Conservation (phyloP, 2,888 invertebrate genomes). For the Agrochola lota region DNA sequence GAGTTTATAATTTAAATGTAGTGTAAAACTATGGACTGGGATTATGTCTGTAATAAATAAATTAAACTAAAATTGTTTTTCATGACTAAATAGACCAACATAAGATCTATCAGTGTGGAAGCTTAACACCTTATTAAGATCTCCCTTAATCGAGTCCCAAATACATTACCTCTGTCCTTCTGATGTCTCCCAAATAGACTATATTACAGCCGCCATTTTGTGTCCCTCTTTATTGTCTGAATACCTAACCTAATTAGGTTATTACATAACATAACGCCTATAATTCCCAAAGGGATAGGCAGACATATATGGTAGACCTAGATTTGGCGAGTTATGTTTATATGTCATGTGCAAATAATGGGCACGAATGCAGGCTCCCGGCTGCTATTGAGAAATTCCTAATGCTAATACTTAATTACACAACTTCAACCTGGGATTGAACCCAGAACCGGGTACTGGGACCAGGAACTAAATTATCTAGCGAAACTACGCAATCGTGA, state of each 20-base stretch:
- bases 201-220: conserved; percentile 34
- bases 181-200: conserved; percentile 21
- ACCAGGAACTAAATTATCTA: too few relatives aligned
- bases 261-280: conserved; percentile 14
- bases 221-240: conserved; percentile 25
- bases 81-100: not conserved
- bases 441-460: too few relatives aligned
- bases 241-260: conserved; percentile 29
- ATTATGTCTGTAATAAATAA: too few relatives aligned
- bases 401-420: not conserved
- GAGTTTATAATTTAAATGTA: too few relatives aligned
- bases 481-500: too few relatives aligned
- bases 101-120: not conserved
- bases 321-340: not conserved
- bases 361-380: not conserved
- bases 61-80: not conserved
- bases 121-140: conserved; percentile 36
- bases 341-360: not conserved
- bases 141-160: conserved; percentile 32
- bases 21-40: too few relatives aligned
- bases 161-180: conserved; percentile 37
- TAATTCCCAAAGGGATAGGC: not conserved
- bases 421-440: not conserved
- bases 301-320: not conserved
- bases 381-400: not conserved